A percentile compares a stretch with the other conserved stretches of the same genome.
Evolutionary conservation across 2,797 vertebrate species (phyloP).

Genomic region (Macropodus opercularis): DNA sequence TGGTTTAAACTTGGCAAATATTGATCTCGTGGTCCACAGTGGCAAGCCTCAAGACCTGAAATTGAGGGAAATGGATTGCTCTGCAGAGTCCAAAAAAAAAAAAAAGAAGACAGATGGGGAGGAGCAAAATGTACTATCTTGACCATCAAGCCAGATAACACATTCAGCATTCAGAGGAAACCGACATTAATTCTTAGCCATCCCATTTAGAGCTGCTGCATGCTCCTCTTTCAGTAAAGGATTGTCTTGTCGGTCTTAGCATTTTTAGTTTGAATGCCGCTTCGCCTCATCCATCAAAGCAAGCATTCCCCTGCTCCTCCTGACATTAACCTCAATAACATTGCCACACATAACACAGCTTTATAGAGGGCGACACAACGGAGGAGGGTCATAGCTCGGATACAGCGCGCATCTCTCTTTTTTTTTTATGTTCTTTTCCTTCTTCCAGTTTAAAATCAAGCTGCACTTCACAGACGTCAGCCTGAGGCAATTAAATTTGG

Average conservation of each 20-base stretch:
- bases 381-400: constrained; percentile 18
- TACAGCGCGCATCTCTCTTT: neutral
- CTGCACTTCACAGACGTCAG: constrained; percentile 3
- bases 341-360: constrained; percentile 46
- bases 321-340: constrained; percentile 64
- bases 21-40: constrained; percentile 81
- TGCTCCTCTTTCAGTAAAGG: constrained; percentile 53
- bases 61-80: constrained; percentile 84
- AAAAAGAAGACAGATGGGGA: constrained; percentile 68
- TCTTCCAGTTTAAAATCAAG: constrained; percentile 9
- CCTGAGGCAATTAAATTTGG: constrained; percentile 19
- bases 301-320: constrained; percentile 36
- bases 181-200: constrained; percentile 59
- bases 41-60: constrained; percentile 77
- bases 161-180: constrained; percentile 64
- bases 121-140: constrained; percentile 73
- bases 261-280: constrained; percentile 53
- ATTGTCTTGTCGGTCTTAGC: constrained; percentile 56
- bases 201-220: constrained; percentile 43
- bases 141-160: constrained; percentile 75
- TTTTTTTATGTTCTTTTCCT: constrained; percentile 20
- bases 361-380: constrained; percentile 43
- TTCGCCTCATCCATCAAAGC: constrained; percentile 55
- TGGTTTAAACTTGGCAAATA: constrained; percentile 88
- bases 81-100: constrained; percentile 66